Percentiles rank a stretch among this genome's conserved stretches.
phyloP scores from a whole-genome alignment of 2,113 vertebrate species.

The Mustela nigripes region DNA sequence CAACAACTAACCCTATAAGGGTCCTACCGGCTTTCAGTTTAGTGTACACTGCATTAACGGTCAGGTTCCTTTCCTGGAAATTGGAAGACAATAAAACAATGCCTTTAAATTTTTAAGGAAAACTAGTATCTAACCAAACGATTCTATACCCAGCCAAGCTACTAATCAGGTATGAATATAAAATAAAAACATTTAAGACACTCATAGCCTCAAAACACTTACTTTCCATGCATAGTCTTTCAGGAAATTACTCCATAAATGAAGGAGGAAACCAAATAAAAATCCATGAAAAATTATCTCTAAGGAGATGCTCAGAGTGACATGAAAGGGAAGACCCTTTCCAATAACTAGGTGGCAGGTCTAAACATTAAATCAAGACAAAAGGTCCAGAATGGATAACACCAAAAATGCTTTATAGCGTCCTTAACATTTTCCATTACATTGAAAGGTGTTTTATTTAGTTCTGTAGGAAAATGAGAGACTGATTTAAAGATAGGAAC shows the following conservation, averaged over 20 bases:
- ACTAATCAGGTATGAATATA: background rate
- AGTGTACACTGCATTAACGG: background rate
- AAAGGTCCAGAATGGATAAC: background rate
- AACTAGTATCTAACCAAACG: constrained; percentile 6
- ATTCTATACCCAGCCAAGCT: background rate
- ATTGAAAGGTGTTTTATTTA: background rate
- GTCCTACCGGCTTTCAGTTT: background rate
- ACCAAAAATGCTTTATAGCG: background rate
- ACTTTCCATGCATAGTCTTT: background rate
- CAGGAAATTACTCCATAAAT: constrained; percentile 1
- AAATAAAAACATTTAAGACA: constrained; percentile 24
- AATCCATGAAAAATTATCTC: background rate
- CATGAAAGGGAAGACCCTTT: background rate
- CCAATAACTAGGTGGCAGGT: background rate
- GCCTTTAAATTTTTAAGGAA: background rate
- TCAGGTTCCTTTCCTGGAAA: background rate
- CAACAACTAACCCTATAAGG: constrained; percentile 13
- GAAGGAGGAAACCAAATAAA: background rate
- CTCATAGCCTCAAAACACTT: background rate
- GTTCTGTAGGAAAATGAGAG: background rate
- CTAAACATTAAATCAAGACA: background rate
- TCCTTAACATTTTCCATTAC: background rate
- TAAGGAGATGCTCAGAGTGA: background rate
- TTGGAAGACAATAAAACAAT: background rate
- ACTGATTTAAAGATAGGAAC: background rate